Conservation (phyloP, 2,797 vertebrate species). For the Myotis pilosus region DNA sequence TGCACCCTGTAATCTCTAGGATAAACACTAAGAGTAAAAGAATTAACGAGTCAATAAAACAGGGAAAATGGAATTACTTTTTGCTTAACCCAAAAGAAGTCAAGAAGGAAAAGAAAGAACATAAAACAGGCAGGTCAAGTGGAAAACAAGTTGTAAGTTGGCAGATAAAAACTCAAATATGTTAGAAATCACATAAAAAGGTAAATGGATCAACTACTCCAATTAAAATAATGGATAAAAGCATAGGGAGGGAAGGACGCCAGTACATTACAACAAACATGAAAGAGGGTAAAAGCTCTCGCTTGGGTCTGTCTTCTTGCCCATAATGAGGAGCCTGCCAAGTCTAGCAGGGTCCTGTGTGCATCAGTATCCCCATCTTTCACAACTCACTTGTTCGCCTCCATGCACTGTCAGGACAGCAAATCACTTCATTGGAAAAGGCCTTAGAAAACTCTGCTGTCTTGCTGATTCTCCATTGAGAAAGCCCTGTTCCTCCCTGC, state of each 20-base stretch:
- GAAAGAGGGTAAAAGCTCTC: not conserved
- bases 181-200: not conserved
- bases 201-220: not conserved
- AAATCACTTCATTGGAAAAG: slow-evolving; percentile 59
- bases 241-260: not conserved
- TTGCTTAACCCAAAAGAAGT: not conserved
- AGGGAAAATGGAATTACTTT: not conserved
- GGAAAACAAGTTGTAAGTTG: not conserved
- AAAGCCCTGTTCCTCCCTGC: slow-evolving; percentile 74
- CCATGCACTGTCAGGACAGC: slow-evolving; percentile 56
- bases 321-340: slow-evolving; percentile 75
- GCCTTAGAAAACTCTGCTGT: slow-evolving; percentile 30
- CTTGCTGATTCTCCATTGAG: slow-evolving; percentile 63
- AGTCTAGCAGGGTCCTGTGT: slow-evolving; percentile 13
- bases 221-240: not conserved
- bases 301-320: slow-evolving; percentile 25
- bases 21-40: not conserved
- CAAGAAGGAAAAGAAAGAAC: not conserved
- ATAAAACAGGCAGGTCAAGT: not conserved
- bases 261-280: slow-evolving; percentile 9
- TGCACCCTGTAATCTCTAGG: not conserved
- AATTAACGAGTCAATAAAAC: not conserved
- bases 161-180: not conserved
- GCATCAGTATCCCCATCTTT: slow-evolving; percentile 15
- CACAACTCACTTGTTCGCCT: slow-evolving; percentile 51